Conservation (phyloP, 1,140 invertebrate genomes). For the Drosophila takahashii region DNA sequence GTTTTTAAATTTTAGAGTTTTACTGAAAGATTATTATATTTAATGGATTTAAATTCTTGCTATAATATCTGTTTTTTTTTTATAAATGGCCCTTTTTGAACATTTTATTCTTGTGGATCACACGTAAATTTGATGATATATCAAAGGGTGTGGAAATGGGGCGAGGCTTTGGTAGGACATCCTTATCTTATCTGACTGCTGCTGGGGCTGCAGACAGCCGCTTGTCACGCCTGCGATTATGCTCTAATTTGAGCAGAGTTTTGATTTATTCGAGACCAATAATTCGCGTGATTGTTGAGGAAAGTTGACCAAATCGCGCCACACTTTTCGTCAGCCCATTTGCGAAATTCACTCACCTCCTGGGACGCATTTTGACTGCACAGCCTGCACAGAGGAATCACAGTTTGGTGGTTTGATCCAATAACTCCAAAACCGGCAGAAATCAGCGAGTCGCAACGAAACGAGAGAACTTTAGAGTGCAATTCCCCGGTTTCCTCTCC, state of each 20-base stretch:
- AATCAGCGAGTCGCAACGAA: slow-evolving; percentile 27
- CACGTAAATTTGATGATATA: slow-evolving; percentile 1
- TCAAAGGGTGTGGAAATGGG: not conserved
- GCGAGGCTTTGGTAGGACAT: slow-evolving; percentile 9
- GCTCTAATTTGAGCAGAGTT: slow-evolving; percentile 69
- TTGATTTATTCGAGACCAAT: slow-evolving; percentile 67
- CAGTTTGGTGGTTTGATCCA: slow-evolving; percentile 1
- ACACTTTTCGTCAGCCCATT: slow-evolving; percentile 48
- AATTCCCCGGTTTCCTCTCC: not conserved
- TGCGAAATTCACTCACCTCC: slow-evolving; percentile 45
- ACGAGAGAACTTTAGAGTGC: slow-evolving; percentile 30
- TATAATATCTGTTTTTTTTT: too few relatives aligned
- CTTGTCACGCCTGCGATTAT: slow-evolving; percentile 82
- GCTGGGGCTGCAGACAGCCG: slow-evolving; percentile 53
- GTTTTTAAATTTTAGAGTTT: too few relatives aligned
- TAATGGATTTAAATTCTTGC: too few relatives aligned
- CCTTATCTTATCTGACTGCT: slow-evolving; percentile 60
- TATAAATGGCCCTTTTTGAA: too few relatives aligned
- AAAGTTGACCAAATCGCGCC: slow-evolving; percentile 29
- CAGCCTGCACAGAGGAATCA: slow-evolving; percentile 5
- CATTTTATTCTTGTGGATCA: slow-evolving; percentile 1
- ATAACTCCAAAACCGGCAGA: slow-evolving; percentile 22
- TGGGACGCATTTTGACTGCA: slow-evolving; percentile 41
- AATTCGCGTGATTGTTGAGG: slow-evolving; percentile 24
- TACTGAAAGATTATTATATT: too few relatives aligned